Percentiles rank a stretch among this genome's conserved stretches.
Evolutionary conservation across 2,888 invertebrate species (phyloP).

Genomic region (Ectemnius cavifrons): DNA sequence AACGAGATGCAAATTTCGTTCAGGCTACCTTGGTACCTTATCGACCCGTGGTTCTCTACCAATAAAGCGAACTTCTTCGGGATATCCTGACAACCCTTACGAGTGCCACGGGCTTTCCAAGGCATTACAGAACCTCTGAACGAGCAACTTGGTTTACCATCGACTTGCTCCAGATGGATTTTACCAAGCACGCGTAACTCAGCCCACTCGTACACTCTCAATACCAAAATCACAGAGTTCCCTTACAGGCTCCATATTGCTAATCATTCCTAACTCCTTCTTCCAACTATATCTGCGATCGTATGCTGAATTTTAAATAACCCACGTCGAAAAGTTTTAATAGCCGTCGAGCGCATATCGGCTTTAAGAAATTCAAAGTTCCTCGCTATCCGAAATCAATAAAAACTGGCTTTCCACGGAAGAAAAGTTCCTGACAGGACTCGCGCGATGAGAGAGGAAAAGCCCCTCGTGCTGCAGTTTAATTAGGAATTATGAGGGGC

Average conservation of each 20-base stretch:
- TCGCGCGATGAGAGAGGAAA: background rate
- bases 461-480: background rate
- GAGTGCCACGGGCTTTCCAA: background rate
- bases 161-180: background rate
- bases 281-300: background rate
- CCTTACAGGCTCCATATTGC: background rate
- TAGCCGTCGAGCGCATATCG: background rate
- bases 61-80: slow-evolving; percentile 7
- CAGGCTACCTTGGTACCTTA: background rate
- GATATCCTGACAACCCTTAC: slow-evolving; percentile 12
- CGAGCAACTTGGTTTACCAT: slow-evolving; percentile 16
- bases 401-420: background rate
- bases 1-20: slow-evolving; percentile 11
- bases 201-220: too few relatives aligned
- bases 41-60: background rate
- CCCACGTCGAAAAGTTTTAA: background rate
- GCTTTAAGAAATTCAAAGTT: background rate
- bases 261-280: background rate
- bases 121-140: slow-evolving; percentile 32
- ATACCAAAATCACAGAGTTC: too few relatives aligned
- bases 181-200: slow-evolving; percentile 11
- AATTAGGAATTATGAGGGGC: slow-evolving; percentile 16
- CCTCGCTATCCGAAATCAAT: background rate
- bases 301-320: background rate
- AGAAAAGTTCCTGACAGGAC: background rate